These are phyloP conservation scores for Colletes gigas DNA, from an alignment of 1,140 invertebrate genomes.

Conservation along the genomic window DNA sequence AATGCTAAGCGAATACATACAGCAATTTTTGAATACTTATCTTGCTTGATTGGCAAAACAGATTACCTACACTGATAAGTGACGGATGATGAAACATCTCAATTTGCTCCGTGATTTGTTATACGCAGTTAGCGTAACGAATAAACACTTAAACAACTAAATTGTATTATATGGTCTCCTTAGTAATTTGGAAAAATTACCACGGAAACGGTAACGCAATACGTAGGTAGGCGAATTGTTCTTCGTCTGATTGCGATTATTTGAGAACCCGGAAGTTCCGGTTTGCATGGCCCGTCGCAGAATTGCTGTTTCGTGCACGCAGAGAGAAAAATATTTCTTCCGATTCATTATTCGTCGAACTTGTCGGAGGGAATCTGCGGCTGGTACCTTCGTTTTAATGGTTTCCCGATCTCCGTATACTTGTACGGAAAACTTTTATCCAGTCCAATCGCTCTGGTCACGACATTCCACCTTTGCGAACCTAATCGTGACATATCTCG, in stretches of 20 bases:
- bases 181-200: too few relatives aligned
- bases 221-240: conserved; percentile 1
- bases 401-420: conserved; percentile 52
- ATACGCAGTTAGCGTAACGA: too few relatives aligned
- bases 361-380: conserved; percentile 52
- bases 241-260: conserved; percentile 9
- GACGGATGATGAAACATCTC: too few relatives aligned
- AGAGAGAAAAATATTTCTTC: conserved; percentile 52
- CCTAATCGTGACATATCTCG: not conserved
- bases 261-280: conserved; percentile 20
- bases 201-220: not conserved
- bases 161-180: too few relatives aligned
- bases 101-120: too few relatives aligned
- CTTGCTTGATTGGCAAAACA: too few relatives aligned
- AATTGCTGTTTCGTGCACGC: conserved; percentile 54
- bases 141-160: too few relatives aligned
- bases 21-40: too few relatives aligned
- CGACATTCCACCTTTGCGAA: conserved; percentile 38
- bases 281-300: conserved; percentile 33
- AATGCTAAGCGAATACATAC: too few relatives aligned
- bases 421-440: conserved; percentile 41
- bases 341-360: conserved; percentile 31
- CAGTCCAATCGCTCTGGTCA: conserved; percentile 51
- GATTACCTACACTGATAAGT: too few relatives aligned
- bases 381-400: conserved; percentile 56